phyloP scores from a whole-genome alignment of 1,140 invertebrate species.

The Scaptodrosophila lebanonensis region DNA sequence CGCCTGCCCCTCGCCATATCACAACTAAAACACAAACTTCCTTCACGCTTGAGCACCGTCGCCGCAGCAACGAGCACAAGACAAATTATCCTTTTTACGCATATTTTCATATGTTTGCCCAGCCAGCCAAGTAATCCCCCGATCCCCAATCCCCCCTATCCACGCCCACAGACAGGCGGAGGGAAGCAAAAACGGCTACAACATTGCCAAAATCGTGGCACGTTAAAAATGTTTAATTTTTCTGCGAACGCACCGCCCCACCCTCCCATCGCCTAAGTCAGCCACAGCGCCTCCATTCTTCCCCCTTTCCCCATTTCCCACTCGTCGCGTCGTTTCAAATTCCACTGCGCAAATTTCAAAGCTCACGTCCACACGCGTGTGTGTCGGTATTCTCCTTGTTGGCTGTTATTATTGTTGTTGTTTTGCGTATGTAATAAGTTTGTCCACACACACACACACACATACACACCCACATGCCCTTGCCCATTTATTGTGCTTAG shows the following conservation, averaged over 20 bases:
- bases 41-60: conserved; percentile 1
- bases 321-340: conserved; percentile 5
- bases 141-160: too few relatives aligned
- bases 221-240: conserved; percentile 16
- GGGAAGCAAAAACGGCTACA: too few relatives aligned
- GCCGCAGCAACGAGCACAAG: neutral
- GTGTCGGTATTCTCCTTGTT: neutral
- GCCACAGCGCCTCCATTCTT: neutral
- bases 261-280: neutral
- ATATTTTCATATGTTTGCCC: neutral
- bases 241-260: too few relatives aligned
- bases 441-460: too few relatives aligned
- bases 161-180: too few relatives aligned
- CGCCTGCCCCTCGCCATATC: neutral
- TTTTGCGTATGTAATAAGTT: too few relatives aligned
- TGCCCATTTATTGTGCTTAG: conserved; percentile 15
- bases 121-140: too few relatives aligned
- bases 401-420: neutral
- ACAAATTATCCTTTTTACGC: conserved; percentile 18
- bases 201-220: neutral
- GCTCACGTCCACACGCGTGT: conserved; percentile 32
- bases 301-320: neutral
- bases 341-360: conserved; percentile 37
- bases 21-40: conserved; percentile 23
- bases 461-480: conserved; percentile 3